Evolutionary conservation across 2,888 invertebrate genomes (phyloP).

Genomic region (Brachyopa scutellaris): DNA sequence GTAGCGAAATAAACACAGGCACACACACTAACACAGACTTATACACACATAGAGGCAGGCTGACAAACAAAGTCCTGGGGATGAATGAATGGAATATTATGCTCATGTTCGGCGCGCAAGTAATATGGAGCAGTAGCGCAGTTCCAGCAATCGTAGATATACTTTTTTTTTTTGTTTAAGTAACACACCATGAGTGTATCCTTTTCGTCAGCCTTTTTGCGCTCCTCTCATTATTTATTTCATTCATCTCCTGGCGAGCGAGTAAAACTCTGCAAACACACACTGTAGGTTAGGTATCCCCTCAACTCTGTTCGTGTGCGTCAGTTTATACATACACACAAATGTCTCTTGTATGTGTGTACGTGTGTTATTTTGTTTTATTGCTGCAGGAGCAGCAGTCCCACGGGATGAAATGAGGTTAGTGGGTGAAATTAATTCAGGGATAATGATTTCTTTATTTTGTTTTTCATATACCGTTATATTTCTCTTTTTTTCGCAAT

Average conservation of each 20-base stretch:
- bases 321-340: background rate
- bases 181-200: constrained; percentile 44
- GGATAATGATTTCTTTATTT: constrained; percentile 69
- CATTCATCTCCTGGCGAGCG: constrained; percentile 63
- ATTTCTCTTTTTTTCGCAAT: constrained; percentile 8
- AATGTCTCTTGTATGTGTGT: constrained; percentile 15
- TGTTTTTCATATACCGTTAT: background rate
- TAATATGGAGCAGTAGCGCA: constrained; percentile 69
- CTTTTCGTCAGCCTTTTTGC: constrained; percentile 58
- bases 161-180: constrained; percentile 34
- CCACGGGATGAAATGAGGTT: constrained; percentile 71
- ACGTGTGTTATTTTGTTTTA: constrained; percentile 58
- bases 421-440: constrained; percentile 73
- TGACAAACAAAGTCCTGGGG: constrained; percentile 64
- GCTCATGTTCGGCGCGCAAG: constrained; percentile 65
- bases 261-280: constrained; percentile 16
- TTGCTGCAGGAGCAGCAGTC: constrained; percentile 65
- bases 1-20: too few species aligned
- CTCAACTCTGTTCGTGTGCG: constrained; percentile 11
- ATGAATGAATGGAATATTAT: constrained; percentile 67
- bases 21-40: background rate
- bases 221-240: constrained; percentile 69
- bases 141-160: constrained; percentile 41
- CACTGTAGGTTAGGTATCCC: constrained; percentile 1
- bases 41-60: constrained; percentile 5